Evolutionary conservation across 2,888 invertebrate genomes (phyloP).

Genomic region (Mesodorylaimus sp.): DNA sequence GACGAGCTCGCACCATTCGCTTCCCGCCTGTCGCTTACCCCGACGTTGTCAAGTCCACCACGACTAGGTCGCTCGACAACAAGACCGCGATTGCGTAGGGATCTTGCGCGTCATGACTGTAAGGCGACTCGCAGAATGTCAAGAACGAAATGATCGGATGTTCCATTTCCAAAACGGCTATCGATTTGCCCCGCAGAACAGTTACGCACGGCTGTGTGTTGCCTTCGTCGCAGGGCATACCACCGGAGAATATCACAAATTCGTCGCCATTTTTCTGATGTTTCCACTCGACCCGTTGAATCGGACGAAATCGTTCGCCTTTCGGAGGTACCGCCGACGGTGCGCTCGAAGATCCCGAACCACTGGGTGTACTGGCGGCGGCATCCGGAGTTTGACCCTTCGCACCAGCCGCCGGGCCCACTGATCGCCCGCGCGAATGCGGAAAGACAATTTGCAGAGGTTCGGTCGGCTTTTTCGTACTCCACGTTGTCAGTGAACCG

Average conservation of each 20-base stretch:
- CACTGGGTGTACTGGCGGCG: too few relatives aligned
- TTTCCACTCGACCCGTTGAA: slow-evolving; percentile 86
- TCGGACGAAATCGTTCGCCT: slow-evolving; percentile 41
- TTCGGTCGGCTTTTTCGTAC: slow-evolving; percentile 41
- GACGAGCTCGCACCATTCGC: slow-evolving; percentile 11
- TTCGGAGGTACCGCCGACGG: slow-evolving; percentile 12
- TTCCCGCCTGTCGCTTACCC: slow-evolving; percentile 39
- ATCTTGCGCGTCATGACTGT: slow-evolving; percentile 56
- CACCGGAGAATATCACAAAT: slow-evolving; percentile 11
- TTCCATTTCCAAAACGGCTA: slow-evolving; percentile 87
- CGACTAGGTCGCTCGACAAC: slow-evolving; percentile 88
- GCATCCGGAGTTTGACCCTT: too few relatives aligned
- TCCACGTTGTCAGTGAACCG: slow-evolving; percentile 88
- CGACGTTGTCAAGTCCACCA: slow-evolving; percentile 79
- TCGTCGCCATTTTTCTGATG: background rate
- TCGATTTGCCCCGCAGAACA: slow-evolving; percentile 20
- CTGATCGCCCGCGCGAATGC: slow-evolving; percentile 5
- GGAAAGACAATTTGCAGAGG: slow-evolving; percentile 6
- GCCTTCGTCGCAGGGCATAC: slow-evolving; percentile 31
- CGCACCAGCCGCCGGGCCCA: too few relatives aligned
- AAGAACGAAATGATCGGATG: slow-evolving; percentile 92
- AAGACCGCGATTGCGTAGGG: slow-evolving; percentile 93
- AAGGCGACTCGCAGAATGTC: slow-evolving; percentile 81
- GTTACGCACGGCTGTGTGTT: slow-evolving; percentile 45
- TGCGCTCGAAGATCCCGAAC: slow-evolving; percentile 9